Evolutionary conservation across 2,797 vertebrate genomes (phyloP).

Genomic region (Acipenser oxyrinchus): DNA sequence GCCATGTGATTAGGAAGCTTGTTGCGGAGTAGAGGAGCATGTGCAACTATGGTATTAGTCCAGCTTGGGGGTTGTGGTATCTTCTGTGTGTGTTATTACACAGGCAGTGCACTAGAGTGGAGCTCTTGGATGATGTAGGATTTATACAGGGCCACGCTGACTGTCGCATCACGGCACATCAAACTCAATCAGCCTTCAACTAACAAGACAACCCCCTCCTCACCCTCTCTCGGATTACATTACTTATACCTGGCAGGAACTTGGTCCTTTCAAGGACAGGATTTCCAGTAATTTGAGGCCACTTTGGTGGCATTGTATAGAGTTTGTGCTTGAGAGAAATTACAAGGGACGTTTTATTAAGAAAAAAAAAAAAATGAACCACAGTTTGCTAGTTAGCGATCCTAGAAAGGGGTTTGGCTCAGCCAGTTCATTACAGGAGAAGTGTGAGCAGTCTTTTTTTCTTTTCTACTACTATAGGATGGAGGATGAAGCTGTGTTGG

Average conservation of each 20-base stretch:
- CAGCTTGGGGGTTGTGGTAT: constrained; percentile 40
- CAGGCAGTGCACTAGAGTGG: background rate
- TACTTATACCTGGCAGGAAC: constrained; percentile 44
- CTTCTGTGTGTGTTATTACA: constrained; percentile 18
- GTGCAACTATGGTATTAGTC: constrained; percentile 34
- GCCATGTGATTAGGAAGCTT: constrained; percentile 55
- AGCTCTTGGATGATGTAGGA: constrained; percentile 18
- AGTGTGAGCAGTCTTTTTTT: constrained; percentile 96
- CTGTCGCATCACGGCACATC: constrained; percentile 29
- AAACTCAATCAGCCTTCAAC: constrained; percentile 45
- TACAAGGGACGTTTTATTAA: constrained; percentile 1
- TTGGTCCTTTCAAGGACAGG: constrained; percentile 57
- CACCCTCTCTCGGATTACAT: constrained; percentile 50
- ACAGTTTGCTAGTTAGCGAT: constrained; percentile 68
- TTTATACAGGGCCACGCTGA: constrained; percentile 19
- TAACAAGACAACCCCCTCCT: constrained; percentile 30
- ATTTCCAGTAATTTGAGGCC: constrained; percentile 32
- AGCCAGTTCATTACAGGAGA: constrained; percentile 76
- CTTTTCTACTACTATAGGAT: constrained; percentile 98
- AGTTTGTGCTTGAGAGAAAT: constrained; percentile 38
- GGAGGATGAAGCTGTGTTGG: constrained; percentile 97
- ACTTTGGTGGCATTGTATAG: constrained; percentile 25
- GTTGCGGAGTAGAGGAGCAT: constrained; percentile 34
- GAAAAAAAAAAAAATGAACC: constrained; percentile 46
- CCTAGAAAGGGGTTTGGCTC: constrained; percentile 69